phyloP scores from a whole-genome alignment of 1,140 invertebrate genomes.

The Drosophila sproati region DNA sequence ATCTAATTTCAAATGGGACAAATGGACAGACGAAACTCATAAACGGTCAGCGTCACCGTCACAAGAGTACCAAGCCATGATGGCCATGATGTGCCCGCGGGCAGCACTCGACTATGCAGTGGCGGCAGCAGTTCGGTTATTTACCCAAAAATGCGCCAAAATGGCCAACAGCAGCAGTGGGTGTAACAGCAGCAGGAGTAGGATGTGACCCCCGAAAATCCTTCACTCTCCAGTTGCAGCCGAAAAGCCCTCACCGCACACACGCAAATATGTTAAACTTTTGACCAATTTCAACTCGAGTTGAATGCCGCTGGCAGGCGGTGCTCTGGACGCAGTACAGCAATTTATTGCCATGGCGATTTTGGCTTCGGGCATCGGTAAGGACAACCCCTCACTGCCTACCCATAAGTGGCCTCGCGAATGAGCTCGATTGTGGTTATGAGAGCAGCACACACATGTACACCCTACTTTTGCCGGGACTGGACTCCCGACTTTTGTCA shows the following conservation, averaged over 20 bases:
- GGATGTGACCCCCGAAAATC: conserved; percentile 1
- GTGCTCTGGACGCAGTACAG: conserved; percentile 44
- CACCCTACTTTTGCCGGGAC: neutral
- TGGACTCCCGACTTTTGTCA: conserved; percentile 14
- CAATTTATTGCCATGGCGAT: conserved; percentile 82
- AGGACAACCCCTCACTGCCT: neutral
- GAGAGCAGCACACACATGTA: conserved; percentile 23
- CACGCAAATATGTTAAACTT: conserved; percentile 83
- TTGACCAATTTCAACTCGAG: conserved; percentile 82
- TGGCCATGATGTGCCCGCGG: conserved; percentile 26
- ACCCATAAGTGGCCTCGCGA: conserved; percentile 71
- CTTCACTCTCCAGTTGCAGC: neutral
- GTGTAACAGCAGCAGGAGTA: neutral
- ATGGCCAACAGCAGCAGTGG: conserved; percentile 44
- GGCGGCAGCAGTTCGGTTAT: conserved; percentile 58
- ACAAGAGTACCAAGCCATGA: neutral
- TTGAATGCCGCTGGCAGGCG: conserved; percentile 48
- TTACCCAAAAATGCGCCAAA: conserved; percentile 69
- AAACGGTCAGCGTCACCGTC: conserved; percentile 12
- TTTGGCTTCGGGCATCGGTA: conserved; percentile 15
- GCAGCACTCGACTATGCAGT: conserved; percentile 48
- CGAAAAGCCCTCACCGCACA: conserved; percentile 46
- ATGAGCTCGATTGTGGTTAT: conserved; percentile 65
- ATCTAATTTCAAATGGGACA: neutral
- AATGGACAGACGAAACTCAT: conserved; percentile 14